A percentile compares a stretch with the other conserved stretches of the same genome.
Conservation (phyloP, 1,140 invertebrate species). For the Pollicipes pollicipes region DNA sequence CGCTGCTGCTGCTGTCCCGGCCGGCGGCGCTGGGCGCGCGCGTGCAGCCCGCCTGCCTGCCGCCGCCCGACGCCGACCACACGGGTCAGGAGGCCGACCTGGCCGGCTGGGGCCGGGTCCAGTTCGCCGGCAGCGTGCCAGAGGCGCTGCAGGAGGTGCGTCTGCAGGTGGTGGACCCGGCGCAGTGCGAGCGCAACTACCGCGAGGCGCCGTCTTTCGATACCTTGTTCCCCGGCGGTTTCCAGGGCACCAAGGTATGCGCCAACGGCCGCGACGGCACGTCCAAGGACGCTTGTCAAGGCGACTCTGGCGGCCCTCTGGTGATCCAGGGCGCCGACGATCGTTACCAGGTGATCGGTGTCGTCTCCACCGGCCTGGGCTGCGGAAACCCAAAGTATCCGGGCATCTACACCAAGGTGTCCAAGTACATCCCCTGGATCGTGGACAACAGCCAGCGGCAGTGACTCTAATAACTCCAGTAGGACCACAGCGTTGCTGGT, state of each 20-base stretch:
- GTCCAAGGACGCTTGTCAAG: conserved; percentile 21
- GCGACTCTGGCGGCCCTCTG: conserved; percentile 36
- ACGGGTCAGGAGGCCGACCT: conserved; percentile 26
- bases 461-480: too few relatives aligned
- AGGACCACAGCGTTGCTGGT: too few relatives aligned
- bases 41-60: conserved; percentile 42
- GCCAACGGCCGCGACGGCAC: not conserved
- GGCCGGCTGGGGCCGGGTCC: not conserved
- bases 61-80: conserved; percentile 33
- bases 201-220: not conserved
- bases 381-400: conserved; percentile 37
- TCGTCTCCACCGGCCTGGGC: conserved; percentile 51
- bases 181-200: not conserved
- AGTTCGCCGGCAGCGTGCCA: not conserved
- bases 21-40: conserved; percentile 28
- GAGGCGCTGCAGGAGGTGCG: not conserved
- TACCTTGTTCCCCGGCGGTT: not conserved
- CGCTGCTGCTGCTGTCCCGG: conserved; percentile 50
- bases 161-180: not conserved
- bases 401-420: conserved; percentile 40
- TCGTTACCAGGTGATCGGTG: conserved; percentile 31
- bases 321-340: conserved; percentile 22
- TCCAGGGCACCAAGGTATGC: not conserved
- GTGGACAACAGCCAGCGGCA: not conserved
- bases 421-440: conserved; percentile 29